phyloP scores from a whole-genome alignment of 1,140 invertebrate species.

The Cydia fagiglandana region DNA sequence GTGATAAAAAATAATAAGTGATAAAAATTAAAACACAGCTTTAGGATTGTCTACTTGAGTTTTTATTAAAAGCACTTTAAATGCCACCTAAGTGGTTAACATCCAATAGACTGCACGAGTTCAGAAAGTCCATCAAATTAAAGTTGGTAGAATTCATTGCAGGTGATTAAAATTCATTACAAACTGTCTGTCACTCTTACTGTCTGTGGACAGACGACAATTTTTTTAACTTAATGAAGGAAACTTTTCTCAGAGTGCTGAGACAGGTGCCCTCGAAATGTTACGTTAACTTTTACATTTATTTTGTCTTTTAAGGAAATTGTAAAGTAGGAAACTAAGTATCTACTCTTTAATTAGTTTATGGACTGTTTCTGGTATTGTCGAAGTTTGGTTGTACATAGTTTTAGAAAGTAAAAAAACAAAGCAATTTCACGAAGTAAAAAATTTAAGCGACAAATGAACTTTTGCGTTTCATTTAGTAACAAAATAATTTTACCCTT shows the following conservation, averaged over 20 bases:
- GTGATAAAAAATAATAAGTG: too few relatives aligned
- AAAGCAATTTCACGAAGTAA: not conserved
- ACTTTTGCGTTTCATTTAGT: too few relatives aligned
- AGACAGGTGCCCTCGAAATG: slow-evolving; percentile 17
- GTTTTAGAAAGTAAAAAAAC: not conserved
- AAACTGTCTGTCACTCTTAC: not conserved
- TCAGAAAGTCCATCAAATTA: too few relatives aligned
- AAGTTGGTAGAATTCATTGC: too few relatives aligned
- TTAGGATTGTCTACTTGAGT: too few relatives aligned
- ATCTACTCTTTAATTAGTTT: not conserved
- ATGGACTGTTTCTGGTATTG: not conserved
- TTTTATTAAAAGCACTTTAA: too few relatives aligned
- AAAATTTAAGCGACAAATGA: not conserved
- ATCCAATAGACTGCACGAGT: too few relatives aligned
- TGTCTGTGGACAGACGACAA: not conserved
- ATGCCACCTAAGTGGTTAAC: too few relatives aligned
- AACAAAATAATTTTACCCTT: too few relatives aligned
- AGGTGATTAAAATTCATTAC: not conserved
- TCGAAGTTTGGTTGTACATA: not conserved
- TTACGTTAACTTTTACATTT: not conserved
- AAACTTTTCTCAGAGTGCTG: slow-evolving; percentile 7
- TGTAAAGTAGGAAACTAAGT: not conserved
- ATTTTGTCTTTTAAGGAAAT: slow-evolving; percentile 10
- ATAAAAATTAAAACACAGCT: too few relatives aligned
- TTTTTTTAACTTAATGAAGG: slow-evolving; percentile 34